Evolutionary conservation across 2,797 vertebrate genomes (phyloP).

Genomic region (Crocodylus rhombifer): DNA sequence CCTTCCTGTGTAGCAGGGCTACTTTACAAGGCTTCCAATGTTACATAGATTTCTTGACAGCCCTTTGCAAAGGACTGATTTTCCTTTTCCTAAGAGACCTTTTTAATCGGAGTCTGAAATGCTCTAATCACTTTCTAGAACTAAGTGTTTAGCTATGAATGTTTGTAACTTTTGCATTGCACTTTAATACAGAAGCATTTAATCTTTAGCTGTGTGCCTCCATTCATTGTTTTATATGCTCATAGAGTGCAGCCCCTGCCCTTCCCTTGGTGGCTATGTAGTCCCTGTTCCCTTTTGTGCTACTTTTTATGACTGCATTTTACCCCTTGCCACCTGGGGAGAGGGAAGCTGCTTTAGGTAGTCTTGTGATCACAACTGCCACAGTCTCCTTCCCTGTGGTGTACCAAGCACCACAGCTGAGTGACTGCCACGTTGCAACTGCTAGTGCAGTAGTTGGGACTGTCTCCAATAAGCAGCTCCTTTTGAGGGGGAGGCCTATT

Average conservation of each 20-base stretch:
- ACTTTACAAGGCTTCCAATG: neutral
- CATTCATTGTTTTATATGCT: neutral
- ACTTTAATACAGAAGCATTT: conserved; percentile 79
- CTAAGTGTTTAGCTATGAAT: conserved; percentile 35
- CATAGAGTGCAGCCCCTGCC: neutral
- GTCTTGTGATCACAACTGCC: neutral
- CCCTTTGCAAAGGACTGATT: neutral
- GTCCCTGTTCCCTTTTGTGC: neutral
- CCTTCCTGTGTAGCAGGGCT: neutral
- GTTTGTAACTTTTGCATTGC: conserved; percentile 74
- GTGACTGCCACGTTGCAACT: fast-evolving
- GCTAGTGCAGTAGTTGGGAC: neutral
- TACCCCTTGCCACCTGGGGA: neutral
- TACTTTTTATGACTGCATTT: neutral
- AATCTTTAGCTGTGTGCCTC: conserved; percentile 42
- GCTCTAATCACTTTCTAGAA: conserved; percentile 33
- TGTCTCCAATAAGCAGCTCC: neutral
- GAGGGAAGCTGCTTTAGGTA: neutral
- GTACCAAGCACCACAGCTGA: neutral
- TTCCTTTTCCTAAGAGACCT: conserved; percentile 27
- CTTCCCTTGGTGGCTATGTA: neutral
- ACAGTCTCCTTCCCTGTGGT: fast-evolving
- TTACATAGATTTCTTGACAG: conserved; percentile 9
- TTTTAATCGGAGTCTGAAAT: conserved; percentile 31
- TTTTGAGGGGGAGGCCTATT: neutral